Conservation (phyloP, 1,140 invertebrate species). For the Orussus abietinus region DNA sequence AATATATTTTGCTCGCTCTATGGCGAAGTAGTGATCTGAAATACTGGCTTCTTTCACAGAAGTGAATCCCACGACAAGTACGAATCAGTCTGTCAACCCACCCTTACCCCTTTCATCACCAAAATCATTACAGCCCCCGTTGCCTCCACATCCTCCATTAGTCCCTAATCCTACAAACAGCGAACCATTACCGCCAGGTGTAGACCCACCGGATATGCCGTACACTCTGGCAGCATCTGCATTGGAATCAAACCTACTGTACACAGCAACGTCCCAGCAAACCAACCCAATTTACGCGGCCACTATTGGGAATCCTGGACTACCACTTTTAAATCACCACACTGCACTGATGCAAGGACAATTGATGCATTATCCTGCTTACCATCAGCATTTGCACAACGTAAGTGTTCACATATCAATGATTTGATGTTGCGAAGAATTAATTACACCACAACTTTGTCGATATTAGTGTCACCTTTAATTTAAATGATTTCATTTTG, state of each 20-base stretch:
- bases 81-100: conserved; percentile 12
- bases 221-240: conserved; percentile 29
- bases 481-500: conserved; percentile 9
- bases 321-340: conserved; percentile 40
- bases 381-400: conserved; percentile 47
- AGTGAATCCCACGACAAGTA: conserved; percentile 4
- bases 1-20: no score
- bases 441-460: no score
- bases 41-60: conserved; percentile 13
- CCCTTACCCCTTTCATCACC: conserved; percentile 30
- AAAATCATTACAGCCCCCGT: conserved; percentile 34
- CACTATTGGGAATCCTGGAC: conserved; percentile 35
- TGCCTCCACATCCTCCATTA: conserved; percentile 28
- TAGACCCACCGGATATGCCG: conserved; percentile 49
- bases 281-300: conserved; percentile 44
- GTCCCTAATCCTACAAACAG: conserved; percentile 23
- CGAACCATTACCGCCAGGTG: conserved; percentile 55
- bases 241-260: conserved; percentile 33
- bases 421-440: neutral
- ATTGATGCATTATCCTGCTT: conserved; percentile 46
- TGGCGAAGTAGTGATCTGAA: no score
- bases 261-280: conserved; percentile 35
- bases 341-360: conserved; percentile 44
- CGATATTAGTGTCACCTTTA: conserved; percentile 5
- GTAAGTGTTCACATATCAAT: conserved; percentile 22